A percentile compares a stretch with the other conserved stretches of the same genome.
phyloP scores from a whole-genome alignment of 1,140 invertebrate species.

The Listronotus bonariensis region DNA sequence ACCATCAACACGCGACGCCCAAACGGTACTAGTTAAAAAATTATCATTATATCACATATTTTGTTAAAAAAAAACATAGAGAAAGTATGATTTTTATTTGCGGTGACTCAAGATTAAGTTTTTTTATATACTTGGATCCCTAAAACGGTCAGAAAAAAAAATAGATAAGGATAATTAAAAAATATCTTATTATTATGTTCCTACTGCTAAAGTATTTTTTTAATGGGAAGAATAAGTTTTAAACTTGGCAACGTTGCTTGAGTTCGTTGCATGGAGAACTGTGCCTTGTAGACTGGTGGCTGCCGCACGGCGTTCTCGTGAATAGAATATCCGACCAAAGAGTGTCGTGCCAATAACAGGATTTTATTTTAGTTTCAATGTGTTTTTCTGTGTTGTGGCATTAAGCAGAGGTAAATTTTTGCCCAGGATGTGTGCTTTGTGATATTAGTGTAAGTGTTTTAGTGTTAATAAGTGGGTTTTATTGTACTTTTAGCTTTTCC shows the following conservation, averaged over 20 bases:
- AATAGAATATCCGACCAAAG: slow-evolving; percentile 34
- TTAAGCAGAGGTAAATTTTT: slow-evolving; percentile 4
- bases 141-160: no score
- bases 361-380: slow-evolving; percentile 30
- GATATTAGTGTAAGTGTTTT: slow-evolving; percentile 34
- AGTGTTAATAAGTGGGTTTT: slow-evolving; percentile 21
- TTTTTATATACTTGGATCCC: no score
- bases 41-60: no score
- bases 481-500: slow-evolving; percentile 1
- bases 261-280: slow-evolving; percentile 35
- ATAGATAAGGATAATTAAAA: no score
- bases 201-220: no score
- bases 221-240: no score
- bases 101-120: no score
- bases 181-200: no score
- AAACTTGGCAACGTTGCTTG: slow-evolving; percentile 22
- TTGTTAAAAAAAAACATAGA: no score
- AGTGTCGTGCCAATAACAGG: slow-evolving; percentile 30
- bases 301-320: slow-evolving; percentile 26
- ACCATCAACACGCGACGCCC: no score
- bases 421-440: slow-evolving; percentile 31
- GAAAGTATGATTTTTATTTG: no score
- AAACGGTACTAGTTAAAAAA: no score
- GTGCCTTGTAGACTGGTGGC: slow-evolving; percentile 31
- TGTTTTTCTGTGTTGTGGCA: slow-evolving; percentile 29